Percentiles rank a stretch among this genome's conserved stretches.
phyloP scores from a whole-genome alignment of 2,113 vertebrate genomes.

The Panthera uncia region DNA sequence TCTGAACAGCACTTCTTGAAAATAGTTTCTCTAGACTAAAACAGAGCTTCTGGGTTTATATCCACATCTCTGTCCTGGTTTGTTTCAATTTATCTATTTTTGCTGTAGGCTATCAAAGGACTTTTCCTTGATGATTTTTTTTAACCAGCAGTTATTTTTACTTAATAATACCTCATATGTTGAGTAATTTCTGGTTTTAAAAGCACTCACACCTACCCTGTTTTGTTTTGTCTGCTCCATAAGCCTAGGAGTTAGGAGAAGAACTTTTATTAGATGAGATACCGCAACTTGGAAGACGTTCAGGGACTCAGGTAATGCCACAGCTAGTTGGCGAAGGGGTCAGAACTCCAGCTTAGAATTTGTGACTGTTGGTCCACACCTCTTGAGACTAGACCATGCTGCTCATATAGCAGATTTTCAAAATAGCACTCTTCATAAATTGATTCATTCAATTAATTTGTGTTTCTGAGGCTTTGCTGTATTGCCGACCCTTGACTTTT shows the following conservation, averaged over 20 bases:
- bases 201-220: not conserved
- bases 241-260: not conserved
- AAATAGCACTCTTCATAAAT: not conserved
- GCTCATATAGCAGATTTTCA: not conserved
- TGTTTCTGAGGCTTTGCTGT: conserved; percentile 25
- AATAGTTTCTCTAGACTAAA: not conserved
- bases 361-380: not conserved
- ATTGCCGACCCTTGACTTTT: conserved; percentile 41
- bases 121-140: conserved; percentile 8
- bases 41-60: not conserved
- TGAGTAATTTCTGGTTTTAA: conserved; percentile 20
- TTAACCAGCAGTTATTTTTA: conserved; percentile 32
- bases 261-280: not conserved
- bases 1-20: not conserved
- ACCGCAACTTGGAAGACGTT: not conserved
- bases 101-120: not conserved
- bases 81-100: conserved; percentile 9
- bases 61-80: not conserved
- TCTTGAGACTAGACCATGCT: not conserved
- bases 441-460: conserved; percentile 35
- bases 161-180: not conserved
- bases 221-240: not conserved
- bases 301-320: not conserved
- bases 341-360: not conserved
- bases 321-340: not conserved